Base-by-base conservation (phyloP, 1,140 invertebrate species). In the Drosophila navojoa region DNA sequence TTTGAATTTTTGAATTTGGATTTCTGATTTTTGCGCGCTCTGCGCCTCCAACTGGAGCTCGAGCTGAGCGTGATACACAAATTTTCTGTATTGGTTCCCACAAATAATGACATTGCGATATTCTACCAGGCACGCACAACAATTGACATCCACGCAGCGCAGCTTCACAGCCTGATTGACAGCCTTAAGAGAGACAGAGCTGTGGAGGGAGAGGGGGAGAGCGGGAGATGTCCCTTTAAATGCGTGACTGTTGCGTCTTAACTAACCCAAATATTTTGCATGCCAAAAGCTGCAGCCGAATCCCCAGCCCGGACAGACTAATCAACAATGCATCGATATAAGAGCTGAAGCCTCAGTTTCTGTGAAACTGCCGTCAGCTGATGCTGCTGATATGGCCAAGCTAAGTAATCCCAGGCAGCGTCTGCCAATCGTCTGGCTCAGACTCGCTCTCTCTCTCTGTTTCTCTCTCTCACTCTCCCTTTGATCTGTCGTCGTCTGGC, bases 21-120 rank as follows among this genome's bases (percentile, higher is more conserved):
- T 75, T 87, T 86, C 81, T 11, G 35, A 38, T 86, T 85, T 66
- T 79, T 68, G 32, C 63, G 58, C 79, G 44, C 52, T 7, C 6
- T 45, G 42, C n/a, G 42, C n/a, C 42, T 44, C 13, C 42, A 44
- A 16, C 47, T 29, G 11, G 16, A 62, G 45, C 19, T 47, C 19
- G 16, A 13, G 29, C 47, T 62, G 45, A 67, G 52, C 80, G 63
- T 69, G 72, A 79, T 68, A 58, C 40, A 77, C 61, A 71, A 71
- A 69, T 71, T 76, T 38, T 77, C 73, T 69, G 60, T 66, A 77
- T 84, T 82, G 84, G 84, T 87, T 87, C 79, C 82, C 82, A 87
- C 84, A 89, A 84, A 87, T 89, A 82, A 89, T 87, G 84, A 87
- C 82, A 77, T 79, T 67, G 84, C 82, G 73, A 67, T 71, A 86